A percentile compares a stretch with the other conserved stretches of the same genome.
phyloP scores from a whole-genome alignment of 2,888 invertebrate species.

The Dysmachus trigonus region DNA sequence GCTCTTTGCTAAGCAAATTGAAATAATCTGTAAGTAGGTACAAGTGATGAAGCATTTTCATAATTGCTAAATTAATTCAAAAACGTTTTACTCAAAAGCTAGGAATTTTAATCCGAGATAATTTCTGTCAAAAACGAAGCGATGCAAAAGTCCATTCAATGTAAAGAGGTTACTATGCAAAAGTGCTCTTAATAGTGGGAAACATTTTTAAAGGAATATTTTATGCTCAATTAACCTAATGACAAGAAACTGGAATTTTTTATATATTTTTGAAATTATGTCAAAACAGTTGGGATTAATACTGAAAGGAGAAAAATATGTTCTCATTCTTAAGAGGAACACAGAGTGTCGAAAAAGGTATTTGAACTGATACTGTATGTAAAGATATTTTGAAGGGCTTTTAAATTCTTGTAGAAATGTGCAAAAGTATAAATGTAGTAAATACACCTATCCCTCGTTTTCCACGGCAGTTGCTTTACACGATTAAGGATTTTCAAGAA shows the following conservation, averaged over 20 bases:
- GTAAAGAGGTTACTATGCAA: background rate
- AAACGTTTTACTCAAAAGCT: background rate
- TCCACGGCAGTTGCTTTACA: no score
- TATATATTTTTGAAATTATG: background rate
- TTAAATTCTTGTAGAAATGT: no score
- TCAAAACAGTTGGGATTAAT: background rate
- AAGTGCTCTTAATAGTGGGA: background rate
- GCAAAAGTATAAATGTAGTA: no score
- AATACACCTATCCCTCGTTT: no score
- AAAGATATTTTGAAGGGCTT: no score
- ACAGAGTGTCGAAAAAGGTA: background rate
- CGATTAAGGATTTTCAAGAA: no score
- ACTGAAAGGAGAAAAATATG: background rate
- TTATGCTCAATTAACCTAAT: background rate
- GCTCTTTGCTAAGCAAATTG: background rate
- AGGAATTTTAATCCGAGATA: background rate
- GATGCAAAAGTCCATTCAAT: background rate
- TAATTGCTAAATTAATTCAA: background rate
- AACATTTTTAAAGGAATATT: background rate
- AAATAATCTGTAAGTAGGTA: background rate
- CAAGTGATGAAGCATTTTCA: background rate
- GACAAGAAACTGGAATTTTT: background rate
- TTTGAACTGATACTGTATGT: background rate
- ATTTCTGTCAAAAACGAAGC: background rate
- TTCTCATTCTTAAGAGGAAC: background rate